These are phyloP conservation scores for Pseudachorutes palmiensis DNA, from an alignment of 1,140 invertebrate genomes.

Conservation along the genomic window DNA sequence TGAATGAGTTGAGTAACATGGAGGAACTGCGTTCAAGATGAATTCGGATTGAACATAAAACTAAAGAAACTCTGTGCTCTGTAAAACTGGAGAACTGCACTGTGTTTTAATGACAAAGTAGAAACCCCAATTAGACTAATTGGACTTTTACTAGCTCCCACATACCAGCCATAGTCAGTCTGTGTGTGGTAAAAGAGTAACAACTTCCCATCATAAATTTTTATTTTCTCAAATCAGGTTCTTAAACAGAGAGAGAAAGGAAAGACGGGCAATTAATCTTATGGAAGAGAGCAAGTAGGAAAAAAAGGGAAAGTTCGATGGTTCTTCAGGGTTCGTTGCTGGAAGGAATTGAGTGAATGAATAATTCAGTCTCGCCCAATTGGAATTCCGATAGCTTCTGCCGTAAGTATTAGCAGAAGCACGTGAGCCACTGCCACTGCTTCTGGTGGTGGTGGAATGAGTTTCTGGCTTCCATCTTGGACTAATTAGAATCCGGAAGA, in stretches of 20 bases:
- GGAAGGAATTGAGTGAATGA: no score
- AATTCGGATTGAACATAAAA: not conserved
- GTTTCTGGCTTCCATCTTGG: not conserved
- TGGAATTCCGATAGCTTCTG: not conserved
- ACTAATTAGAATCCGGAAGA: slow-evolving; percentile 11
- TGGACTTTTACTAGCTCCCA: not conserved
- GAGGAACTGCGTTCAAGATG: no score
- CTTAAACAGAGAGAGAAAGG: not conserved
- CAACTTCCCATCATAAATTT: slow-evolving; percentile 7
- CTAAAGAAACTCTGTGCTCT: not conserved
- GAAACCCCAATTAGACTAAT: slow-evolving; percentile 6
- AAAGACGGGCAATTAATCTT: slow-evolving; percentile 3
- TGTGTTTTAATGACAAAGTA: not conserved
- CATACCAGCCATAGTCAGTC: no score
- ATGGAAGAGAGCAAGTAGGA: not conserved
- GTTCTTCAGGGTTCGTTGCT: not conserved
- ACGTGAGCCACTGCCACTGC: no score
- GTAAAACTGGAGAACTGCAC: no score
- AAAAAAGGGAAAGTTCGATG: not conserved
- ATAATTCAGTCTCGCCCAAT: not conserved
- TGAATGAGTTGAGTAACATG: not conserved
- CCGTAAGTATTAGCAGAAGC: no score
- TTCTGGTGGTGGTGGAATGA: not conserved
- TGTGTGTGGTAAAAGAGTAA: not conserved
- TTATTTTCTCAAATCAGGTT: not conserved